Base-by-base conservation (phyloP, 2,113 vertebrate species). In the Craseonycteris thonglongyai region DNA sequence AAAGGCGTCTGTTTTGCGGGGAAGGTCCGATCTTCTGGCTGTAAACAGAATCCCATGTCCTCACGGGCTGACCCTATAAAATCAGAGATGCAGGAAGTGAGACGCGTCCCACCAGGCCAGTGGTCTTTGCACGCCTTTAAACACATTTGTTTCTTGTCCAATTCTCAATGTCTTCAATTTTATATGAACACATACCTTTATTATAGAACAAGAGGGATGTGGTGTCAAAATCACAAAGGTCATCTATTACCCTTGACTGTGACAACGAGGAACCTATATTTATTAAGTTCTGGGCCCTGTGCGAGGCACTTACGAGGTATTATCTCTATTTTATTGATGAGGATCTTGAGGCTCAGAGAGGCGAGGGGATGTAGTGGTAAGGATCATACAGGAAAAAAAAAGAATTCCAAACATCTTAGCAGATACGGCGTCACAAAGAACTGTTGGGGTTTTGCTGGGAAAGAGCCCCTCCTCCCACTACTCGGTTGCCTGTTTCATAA, bases 401-500 rank as follows among this genome's bases (percentile, higher is more conserved):
- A 13, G 40, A 18, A 24, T 19, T 54, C 47, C 3, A 58, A 26
- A 22, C 0, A 28, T 6, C 63, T 51, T 6, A 61, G 47, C 40
- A 40, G 30, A 33, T 2, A n/a, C n/a, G n/a, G 49, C 3, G n/a
- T 40, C 40, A 4, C 22, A 82, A n/a, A n/a, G 35, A 58, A 19
- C 0, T 0, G 3, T 0, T 2, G 38, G 95, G 84, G 4, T 59
- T 26, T 30, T 49, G 58, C 2, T 28, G 56, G 69, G 0, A 15
- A 26, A 7, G 2, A 2, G 14, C 22, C 24, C 30, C 45, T 26
- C 51, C 26, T 11, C 54, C 65, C 22, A 8, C 28, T 0, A 0
- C 8, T 14, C 42, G 3, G 3, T 28, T 0, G 5, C 38, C 3
- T 85, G 47, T 47, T 63, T n/a, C 85, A 15, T 15, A 19, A 72